Conservation (phyloP, 2,888 invertebrate genomes). For the Phymatocera aterrima region DNA sequence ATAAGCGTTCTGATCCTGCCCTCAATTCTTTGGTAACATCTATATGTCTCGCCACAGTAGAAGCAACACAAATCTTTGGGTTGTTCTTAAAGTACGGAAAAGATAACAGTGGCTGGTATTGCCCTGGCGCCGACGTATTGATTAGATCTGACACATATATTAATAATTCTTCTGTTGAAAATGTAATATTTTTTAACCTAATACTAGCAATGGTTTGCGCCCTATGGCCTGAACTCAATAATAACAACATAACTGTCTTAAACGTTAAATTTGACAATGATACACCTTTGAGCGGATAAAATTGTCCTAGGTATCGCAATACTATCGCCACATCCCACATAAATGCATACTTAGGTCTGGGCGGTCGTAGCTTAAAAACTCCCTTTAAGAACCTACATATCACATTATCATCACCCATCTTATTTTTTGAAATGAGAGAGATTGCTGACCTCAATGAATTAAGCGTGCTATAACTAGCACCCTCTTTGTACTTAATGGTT, state of each 20-base stretch:
- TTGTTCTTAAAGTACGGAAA: slow-evolving; percentile 34
- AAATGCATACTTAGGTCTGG: slow-evolving; percentile 51
- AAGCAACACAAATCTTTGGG: slow-evolving; percentile 11
- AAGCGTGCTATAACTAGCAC: slow-evolving; percentile 53
- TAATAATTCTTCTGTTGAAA: not conserved
- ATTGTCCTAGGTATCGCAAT: slow-evolving; percentile 25
- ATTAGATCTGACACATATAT: not conserved
- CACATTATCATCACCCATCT: slow-evolving; percentile 50
- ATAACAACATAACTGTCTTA: slow-evolving; percentile 55
- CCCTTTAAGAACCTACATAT: slow-evolving; percentile 57
- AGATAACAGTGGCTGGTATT: slow-evolving; percentile 35
- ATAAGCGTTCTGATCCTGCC: not conserved
- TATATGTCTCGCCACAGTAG: slow-evolving; percentile 6
- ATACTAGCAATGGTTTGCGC: slow-evolving; percentile 17
- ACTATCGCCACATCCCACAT: slow-evolving; percentile 58
- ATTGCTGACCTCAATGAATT: slow-evolving; percentile 58
- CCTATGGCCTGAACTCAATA: slow-evolving; percentile 45
- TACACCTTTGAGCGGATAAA: slow-evolving; percentile 33
- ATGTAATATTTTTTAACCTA: not conserved
- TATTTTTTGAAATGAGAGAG: too few species aligned
- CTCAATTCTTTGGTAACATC: not conserved
- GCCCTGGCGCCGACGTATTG: slow-evolving; percentile 40
- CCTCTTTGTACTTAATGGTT: slow-evolving; percentile 46
- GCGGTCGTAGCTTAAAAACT: slow-evolving; percentile 53
- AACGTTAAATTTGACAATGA: slow-evolving; percentile 51